phyloP scores from a whole-genome alignment of 2,113 vertebrate species.

The Erythrolamprus reginae region DNA sequence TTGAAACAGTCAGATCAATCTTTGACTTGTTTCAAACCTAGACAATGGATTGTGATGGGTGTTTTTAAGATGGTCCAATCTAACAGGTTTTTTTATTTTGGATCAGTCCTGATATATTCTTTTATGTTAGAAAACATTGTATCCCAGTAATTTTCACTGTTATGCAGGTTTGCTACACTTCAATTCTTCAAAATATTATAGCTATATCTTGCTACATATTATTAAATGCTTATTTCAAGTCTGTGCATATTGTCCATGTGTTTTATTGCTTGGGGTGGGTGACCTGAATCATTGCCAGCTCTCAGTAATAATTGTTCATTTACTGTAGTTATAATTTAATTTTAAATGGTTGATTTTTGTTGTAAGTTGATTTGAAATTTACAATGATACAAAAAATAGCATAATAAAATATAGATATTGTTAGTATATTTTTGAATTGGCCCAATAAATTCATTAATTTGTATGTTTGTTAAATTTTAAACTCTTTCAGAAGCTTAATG shows the following conservation, averaged over 20 bases:
- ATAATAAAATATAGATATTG: background rate
- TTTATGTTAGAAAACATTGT: background rate
- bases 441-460: background rate
- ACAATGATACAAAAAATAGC: background rate
- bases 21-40: background rate
- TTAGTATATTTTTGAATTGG: background rate
- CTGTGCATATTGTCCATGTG: background rate
- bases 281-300: background rate
- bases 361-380: background rate
- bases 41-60: background rate
- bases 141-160: background rate
- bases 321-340: background rate
- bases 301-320: background rate
- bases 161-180: background rate
- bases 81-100: background rate
- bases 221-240: background rate
- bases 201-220: background rate
- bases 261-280: background rate
- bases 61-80: background rate
- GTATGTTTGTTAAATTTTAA: background rate
- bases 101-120: background rate
- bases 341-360: background rate
- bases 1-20: background rate
- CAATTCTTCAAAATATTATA: background rate
- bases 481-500: background rate